Conservation (phyloP, 2,888 invertebrate genomes). For the Pristionchus mayeri region DNA sequence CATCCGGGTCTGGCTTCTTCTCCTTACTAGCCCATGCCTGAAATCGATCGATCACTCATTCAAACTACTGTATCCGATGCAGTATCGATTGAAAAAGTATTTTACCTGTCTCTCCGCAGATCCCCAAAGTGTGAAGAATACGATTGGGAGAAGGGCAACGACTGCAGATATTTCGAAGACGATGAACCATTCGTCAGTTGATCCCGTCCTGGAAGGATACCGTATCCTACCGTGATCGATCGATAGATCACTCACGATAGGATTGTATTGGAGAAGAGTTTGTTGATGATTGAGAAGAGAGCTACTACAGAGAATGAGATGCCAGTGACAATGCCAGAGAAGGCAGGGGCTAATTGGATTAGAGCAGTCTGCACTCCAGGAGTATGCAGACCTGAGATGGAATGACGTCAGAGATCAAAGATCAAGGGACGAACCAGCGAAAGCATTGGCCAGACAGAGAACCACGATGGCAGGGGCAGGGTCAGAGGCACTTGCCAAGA, state of each 20-base stretch:
- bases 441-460: slow-evolving; percentile 72
- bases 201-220: slow-evolving; percentile 51
- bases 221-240: slow-evolving; percentile 22
- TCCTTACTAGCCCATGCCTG: slow-evolving; percentile 46
- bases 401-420: background rate
- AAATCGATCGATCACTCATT: background rate
- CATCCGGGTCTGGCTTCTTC: slow-evolving; percentile 33
- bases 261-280: slow-evolving; percentile 69
- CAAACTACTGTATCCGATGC: background rate
- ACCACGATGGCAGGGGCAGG: slow-evolving; percentile 63
- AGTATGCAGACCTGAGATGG: slow-evolving; percentile 71
- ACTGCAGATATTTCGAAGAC: slow-evolving; percentile 73
- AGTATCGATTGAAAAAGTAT: slow-evolving; percentile 2
- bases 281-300: slow-evolving; percentile 71
- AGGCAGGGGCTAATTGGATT: slow-evolving; percentile 75
- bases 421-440: slow-evolving; percentile 66
- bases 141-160: slow-evolving; percentile 71
- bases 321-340: slow-evolving; percentile 69
- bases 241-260: slow-evolving; percentile 55
- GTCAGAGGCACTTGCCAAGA: slow-evolving; percentile 59
- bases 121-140: slow-evolving; percentile 74
- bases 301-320: slow-evolving; percentile 74
- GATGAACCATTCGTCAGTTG: slow-evolving; percentile 69
- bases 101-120: slow-evolving; percentile 54
- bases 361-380: slow-evolving; percentile 75